phyloP scores from a whole-genome alignment of 1,140 invertebrate species.

The Lamellibrachia luymesi region DNA sequence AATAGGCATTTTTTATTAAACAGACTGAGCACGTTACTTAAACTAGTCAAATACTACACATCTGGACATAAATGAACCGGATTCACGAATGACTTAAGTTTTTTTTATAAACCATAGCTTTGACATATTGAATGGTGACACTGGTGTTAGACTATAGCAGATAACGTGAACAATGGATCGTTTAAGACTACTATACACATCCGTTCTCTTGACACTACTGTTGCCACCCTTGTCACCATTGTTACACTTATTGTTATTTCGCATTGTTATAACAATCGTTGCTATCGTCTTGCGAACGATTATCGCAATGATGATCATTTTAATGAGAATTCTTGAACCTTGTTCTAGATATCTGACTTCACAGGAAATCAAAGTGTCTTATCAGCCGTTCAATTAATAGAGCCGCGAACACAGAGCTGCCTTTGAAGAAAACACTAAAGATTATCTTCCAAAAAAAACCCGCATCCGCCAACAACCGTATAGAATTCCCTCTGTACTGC shows the following conservation, averaged over 20 bases:
- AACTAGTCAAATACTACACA: too few species aligned
- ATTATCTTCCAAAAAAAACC: neutral
- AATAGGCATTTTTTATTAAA: too few species aligned
- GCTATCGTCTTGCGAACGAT: neutral
- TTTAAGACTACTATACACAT: neutral
- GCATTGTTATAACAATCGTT: neutral
- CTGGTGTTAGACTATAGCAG: neutral
- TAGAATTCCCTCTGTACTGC: neutral
- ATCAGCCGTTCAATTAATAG: neutral
- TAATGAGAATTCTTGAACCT: neutral
- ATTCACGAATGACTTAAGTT: neutral
- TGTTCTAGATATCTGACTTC: neutral
- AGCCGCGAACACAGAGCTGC: neutral
- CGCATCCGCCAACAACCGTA: neutral
- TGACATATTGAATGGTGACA: neutral
- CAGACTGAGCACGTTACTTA: too few species aligned
- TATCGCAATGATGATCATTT: neutral
- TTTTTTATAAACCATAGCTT: neutral
- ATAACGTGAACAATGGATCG: neutral
- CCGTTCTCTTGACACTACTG: neutral
- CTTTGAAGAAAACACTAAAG: slow-evolving; percentile 5
- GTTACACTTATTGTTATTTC: neutral
- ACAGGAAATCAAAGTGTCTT: neutral
- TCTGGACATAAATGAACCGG: too few species aligned
- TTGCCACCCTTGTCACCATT: neutral